Base-by-base conservation (phyloP, 2,113 vertebrate genomes). In the Lepisosteus osseus region DNA sequence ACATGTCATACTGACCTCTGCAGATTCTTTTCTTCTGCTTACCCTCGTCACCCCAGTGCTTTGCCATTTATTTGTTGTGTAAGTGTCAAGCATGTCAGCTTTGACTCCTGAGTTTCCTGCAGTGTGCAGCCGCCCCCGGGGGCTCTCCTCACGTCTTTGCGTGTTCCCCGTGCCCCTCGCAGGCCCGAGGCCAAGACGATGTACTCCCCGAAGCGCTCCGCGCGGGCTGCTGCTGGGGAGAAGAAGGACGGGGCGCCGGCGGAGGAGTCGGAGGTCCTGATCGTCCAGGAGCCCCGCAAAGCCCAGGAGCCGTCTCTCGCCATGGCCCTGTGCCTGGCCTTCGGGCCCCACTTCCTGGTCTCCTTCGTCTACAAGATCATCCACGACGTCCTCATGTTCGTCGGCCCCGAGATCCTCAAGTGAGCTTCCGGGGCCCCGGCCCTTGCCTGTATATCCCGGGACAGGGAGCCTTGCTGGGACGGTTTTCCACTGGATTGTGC, bases 301-400 rank as follows among this genome's bases (percentile, higher is more conserved):
- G 86, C 74, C 1, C 79, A 76, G 41, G 85, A 95, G 6, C 93
- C 97, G 0, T 99, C 97, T 2, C 90, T 99, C 17, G 85, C 95
- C 29, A 92, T 92, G 84, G 96, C 94, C 3, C 84, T 99, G 68
- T 98, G 95, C 77, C 88, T 92, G 78, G 93, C 95, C 11, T 99
- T 99, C 1, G 97, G 96, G 6, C 97, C 97, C 0, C 95, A 98
- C 84, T 99, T 99, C 82, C 88, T 99, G 77, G 90, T 97, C 89
- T 98, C 95, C 85, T 94, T 93, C 78, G 62, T 98, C 3, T 99
- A 95, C 69, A 99, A 99, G 89, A 82, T 95, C 75, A 65, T 90
- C 54, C 97, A 99, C 1, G 97, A 99, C 76, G 72, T 99, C 69
- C 89, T 99, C 83, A 97, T 99, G 95, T 99, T 99, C 65, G 69